Evolutionary conservation across 2,797 vertebrate genomes (phyloP), one percentile per base, ranked within the genome.

Genomic region (Acipenser ruthenus): DNA sequence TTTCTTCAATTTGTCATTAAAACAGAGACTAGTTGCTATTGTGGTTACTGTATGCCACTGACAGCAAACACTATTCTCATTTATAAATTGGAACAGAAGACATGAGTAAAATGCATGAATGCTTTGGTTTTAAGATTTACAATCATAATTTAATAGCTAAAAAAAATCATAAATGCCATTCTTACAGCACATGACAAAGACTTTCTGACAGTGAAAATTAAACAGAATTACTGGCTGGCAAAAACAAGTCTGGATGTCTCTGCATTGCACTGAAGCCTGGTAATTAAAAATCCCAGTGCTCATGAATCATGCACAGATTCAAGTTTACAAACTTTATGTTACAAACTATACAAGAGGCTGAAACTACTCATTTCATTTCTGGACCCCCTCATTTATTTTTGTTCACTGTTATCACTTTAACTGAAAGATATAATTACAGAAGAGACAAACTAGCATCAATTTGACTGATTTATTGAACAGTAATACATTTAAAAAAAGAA

Each of bases 121-220:
- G 18, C 18, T 18, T 18, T 18, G 18, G 12, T 49, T 15, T 48
- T 47, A 58, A 65, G 64, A 58, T 65, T 65, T 65, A 65, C 53
- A 49, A n/a, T 65, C 64, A 13, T 13, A n/a, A 49, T n/a, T 10
- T 58, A 1, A 52, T 56, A 59, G 47, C 47, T 59, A 48, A 48
- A 53, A 47, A 59, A 13, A 5, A 13, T 15, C 13, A 23, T 56
- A 49, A 65, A 65, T 53, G 10, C 15, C 12, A 15, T 13, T 58
- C 55, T 12, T n/a, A n/a, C 6, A 11, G 9, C 9, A 11, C 8
- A 6, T 18, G 13, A 37, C 12, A 11, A n/a, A 58, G 2, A 23
- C 51, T 1, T 65, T 65, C 50, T 11, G 63, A 55, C 63, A 65
- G 63, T 23, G 18, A 23, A 6, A 23, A 37, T 48, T 15, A 48